phyloP scores from a whole-genome alignment of 2,113 vertebrate genomes.

The Alosa alosa region DNA sequence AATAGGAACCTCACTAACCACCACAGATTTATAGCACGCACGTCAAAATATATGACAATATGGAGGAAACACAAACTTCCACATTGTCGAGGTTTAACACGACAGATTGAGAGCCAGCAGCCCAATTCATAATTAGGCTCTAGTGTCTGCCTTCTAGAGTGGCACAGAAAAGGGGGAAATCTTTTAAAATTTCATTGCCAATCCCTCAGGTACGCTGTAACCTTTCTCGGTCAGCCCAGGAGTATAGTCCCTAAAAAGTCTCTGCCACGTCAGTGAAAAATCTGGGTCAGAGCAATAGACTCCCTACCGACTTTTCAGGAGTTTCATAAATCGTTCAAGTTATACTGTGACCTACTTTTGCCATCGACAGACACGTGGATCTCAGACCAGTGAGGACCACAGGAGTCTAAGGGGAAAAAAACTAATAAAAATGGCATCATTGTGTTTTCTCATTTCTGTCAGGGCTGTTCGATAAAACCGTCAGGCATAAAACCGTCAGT shows the following conservation, averaged over 20 bases:
- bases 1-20: too few relatives aligned
- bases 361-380: not conserved
- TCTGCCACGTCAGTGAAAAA: slow-evolving; percentile 28
- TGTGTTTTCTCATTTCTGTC: not conserved
- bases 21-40: too few relatives aligned
- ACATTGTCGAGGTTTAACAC: not conserved
- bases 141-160: not conserved
- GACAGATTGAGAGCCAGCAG: not conserved
- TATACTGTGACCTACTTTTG: slow-evolving; percentile 25
- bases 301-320: not conserved
- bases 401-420: slow-evolving; percentile 9
- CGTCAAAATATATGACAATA: too few relatives aligned
- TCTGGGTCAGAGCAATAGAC: not conserved
- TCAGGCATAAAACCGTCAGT: not conserved
- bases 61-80: not conserved
- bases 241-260: not conserved
- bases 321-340: not conserved
- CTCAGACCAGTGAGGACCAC: not conserved
- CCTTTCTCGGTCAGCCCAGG: not conserved
- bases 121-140: not conserved
- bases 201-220: not conserved
- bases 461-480: not conserved
- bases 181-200: not conserved
- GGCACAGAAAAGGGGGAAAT: not conserved
- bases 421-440: not conserved